phyloP scores from a whole-genome alignment of 92 coral and sea anemone genomes.

The Porites evermanni region DNA sequence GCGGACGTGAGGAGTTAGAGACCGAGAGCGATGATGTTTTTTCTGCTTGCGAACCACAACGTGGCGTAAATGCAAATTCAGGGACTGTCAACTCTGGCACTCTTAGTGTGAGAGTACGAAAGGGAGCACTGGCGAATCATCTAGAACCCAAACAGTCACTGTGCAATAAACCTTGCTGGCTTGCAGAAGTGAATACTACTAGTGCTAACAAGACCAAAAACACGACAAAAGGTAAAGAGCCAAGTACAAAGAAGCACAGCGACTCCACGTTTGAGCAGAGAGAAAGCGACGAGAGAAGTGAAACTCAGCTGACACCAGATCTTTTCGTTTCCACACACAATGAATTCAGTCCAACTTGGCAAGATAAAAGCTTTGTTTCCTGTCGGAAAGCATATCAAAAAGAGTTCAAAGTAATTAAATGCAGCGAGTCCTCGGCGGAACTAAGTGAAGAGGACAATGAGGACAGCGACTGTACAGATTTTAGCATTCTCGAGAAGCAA shows the following conservation, averaged over 20 bases:
- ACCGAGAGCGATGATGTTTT: constrained; percentile 11
- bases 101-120: not conserved
- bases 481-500: not conserved
- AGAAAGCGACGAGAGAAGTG: not conserved
- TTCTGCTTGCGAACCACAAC: constrained; percentile 3
- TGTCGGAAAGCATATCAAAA: not conserved
- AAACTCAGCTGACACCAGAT: not conserved
- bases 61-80: constrained; percentile 32
- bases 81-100: not conserved
- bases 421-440: not conserved
- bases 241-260: not conserved
- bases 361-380: not conserved
- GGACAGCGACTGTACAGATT: not conserved
- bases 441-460: constrained; percentile 11
- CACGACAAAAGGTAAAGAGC: not conserved
- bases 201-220: not conserved
- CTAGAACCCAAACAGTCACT: constrained; percentile 3
- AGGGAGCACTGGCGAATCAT: not conserved
- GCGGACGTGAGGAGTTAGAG: not conserved
- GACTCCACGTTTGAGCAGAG: not conserved
- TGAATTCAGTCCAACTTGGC: not conserved
- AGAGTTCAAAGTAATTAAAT: not conserved
- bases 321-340: not conserved
- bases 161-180: not conserved
- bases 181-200: not conserved